Base-by-base conservation (phyloP, 2,888 invertebrate genomes). In the Phyllotreta cruciferae region DNA sequence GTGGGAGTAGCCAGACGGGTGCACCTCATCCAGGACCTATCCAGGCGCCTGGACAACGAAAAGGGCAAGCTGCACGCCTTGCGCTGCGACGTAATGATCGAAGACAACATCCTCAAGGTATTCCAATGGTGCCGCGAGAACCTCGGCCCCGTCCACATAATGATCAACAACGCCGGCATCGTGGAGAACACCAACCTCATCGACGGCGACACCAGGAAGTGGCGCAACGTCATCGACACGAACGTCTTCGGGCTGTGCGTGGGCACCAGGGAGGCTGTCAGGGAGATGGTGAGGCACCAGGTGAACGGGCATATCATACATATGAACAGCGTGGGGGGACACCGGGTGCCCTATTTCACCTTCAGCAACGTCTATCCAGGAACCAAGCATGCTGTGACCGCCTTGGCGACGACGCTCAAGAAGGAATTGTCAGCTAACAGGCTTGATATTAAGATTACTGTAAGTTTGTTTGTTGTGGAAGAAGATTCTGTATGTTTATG, bases 141-240 rank as follows among this genome's bases (percentile, higher is more conserved):
- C 54, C 64, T 80, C 1, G 79, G 78, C 3, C 73, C 75, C 3
- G 73, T 80, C 24, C 75, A 79, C 50, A 74, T 80, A 47, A 70
- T 81, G 42, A 73, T 81, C 5, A 81, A 81, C 62, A 80, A 81
- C 63, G 80, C 80, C 6, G 81, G 79, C 6, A 6, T 75, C 6
- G 4, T 60, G 0, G 62, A 62, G 34, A 8, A 56, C 1, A 73
- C 71, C 8, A 66, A 65, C 35, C 64, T 78, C 13, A 66, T 68
- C 24, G 72, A 77, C 71, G 74, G 73, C 7, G 63, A 70, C 45
- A 54, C 65, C 1, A 62, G 67, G 37, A 63, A 56, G 7, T 73
- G 72, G 73, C 67, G 57, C 49, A 58, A 66, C 13, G 37, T 52
- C 1, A 55, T 70, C 7, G 70, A 70, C 45, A 64, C 66, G 6